Conservation (phyloP, 2,888 invertebrate genomes). For the Amiota mariae region DNA sequence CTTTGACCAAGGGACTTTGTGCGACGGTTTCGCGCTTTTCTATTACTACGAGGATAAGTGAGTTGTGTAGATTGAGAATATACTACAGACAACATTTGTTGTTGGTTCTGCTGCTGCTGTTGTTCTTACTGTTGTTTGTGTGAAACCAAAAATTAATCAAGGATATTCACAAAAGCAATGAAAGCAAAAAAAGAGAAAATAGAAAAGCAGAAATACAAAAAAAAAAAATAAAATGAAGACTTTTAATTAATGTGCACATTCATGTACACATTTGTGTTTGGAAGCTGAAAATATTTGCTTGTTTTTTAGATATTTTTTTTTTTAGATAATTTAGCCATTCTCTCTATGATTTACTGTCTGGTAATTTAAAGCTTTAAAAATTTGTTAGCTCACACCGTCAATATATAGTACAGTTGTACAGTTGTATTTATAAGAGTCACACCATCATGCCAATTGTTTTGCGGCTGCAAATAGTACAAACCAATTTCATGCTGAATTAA, state of each 20-base stretch:
- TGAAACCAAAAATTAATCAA: slow-evolving; percentile 68
- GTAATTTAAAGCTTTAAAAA: slow-evolving; percentile 19
- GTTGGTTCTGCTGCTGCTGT: slow-evolving; percentile 44
- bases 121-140: slow-evolving; percentile 55
- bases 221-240: slow-evolving; percentile 52
- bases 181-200: neutral
- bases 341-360: neutral
- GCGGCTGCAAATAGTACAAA: slow-evolving; percentile 64
- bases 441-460: slow-evolving; percentile 49
- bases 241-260: slow-evolving; percentile 57
- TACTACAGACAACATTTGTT: slow-evolving; percentile 47
- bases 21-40: slow-evolving; percentile 10
- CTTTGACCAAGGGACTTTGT: slow-evolving; percentile 34
- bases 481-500: slow-evolving; percentile 72
- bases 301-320: too few species aligned
- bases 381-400: neutral
- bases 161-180: slow-evolving; percentile 8
- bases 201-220: neutral
- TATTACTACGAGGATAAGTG: slow-evolving; percentile 9
- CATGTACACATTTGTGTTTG: slow-evolving; percentile 37
- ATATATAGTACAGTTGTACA: too few species aligned
- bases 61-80: slow-evolving; percentile 33
- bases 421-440: slow-evolving; percentile 53
- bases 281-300: slow-evolving; percentile 11
- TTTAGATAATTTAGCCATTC: too few species aligned